phyloP scores from a whole-genome alignment of 2,113 vertebrate genomes.

The Oncorhynchus nerka region DNA sequence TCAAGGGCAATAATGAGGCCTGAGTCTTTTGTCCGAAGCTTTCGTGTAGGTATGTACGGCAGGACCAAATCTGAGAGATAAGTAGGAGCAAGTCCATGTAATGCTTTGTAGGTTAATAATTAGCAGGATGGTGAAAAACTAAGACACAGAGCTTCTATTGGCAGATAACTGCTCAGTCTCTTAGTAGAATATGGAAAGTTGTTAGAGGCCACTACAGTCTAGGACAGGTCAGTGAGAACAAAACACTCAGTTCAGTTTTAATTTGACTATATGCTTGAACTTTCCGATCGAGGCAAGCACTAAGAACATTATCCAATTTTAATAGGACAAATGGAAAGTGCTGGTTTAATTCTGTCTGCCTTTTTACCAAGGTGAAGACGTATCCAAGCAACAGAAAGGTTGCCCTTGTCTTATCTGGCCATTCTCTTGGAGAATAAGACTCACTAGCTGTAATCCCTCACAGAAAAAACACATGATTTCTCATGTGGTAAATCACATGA shows the following conservation, averaged over 20 bases:
- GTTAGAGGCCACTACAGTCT: neutral
- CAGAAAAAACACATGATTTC: too few relatives aligned
- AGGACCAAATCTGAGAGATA: too few relatives aligned
- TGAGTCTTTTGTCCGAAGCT: too few relatives aligned
- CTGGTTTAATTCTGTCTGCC: constrained; percentile 1
- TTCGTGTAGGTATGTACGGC: too few relatives aligned
- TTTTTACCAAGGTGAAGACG: constrained; percentile 21
- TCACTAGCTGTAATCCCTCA: neutral
- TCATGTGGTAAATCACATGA: too few relatives aligned
- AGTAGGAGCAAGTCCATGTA: too few relatives aligned
- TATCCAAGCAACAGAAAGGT: constrained; percentile 49
- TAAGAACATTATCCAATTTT: constrained; percentile 1
- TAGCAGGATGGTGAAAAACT: neutral
- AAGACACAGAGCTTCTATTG: neutral
- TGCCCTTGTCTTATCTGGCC: neutral
- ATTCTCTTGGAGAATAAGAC: neutral
- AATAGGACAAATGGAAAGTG: neutral
- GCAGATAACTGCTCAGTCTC: neutral
- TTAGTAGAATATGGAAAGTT: neutral
- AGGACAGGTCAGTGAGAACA: neutral
- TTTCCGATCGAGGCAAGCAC: neutral
- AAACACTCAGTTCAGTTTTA: neutral
- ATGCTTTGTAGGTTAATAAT: too few relatives aligned
- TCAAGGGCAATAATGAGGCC: too few relatives aligned
- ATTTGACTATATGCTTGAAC: neutral